Conservation (phyloP, 2,888 invertebrate genomes). For the Asteroscopus sphinx region DNA sequence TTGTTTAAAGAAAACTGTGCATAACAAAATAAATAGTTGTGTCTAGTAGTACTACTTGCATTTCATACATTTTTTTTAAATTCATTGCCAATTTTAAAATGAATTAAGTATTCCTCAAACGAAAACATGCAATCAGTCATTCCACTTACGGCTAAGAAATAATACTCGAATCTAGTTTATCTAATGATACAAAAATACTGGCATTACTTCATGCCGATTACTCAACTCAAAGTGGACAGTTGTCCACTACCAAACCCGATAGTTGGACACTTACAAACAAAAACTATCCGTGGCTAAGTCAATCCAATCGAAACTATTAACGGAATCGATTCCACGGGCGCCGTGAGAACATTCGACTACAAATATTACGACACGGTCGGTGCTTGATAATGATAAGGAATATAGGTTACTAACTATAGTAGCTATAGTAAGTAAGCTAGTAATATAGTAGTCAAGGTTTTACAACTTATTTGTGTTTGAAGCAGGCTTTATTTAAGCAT, state of each 20-base stretch:
- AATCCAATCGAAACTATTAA: slow-evolving; percentile 68
- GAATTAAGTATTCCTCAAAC: too few species aligned
- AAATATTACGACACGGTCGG: slow-evolving; percentile 68
- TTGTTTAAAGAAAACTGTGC: too few species aligned
- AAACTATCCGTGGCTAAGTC: slow-evolving; percentile 71
- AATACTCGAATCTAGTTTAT: too few species aligned
- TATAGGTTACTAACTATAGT: slow-evolving; percentile 64
- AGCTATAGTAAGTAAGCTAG: slow-evolving; percentile 4
- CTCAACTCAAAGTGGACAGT: slow-evolving; percentile 10
- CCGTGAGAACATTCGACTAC: slow-evolving; percentile 74
- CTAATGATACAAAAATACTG: too few species aligned
- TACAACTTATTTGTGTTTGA: slow-evolving; percentile 5
- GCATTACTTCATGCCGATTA: slow-evolving; percentile 5
- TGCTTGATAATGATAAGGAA: slow-evolving; percentile 72
- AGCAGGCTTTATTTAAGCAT: neutral
- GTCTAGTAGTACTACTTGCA: too few species aligned
- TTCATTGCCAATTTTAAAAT: too few species aligned
- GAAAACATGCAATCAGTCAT: too few species aligned
- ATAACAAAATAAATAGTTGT: too few species aligned
- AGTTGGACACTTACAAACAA: too few species aligned
- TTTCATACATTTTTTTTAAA: too few species aligned
- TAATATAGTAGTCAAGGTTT: slow-evolving; percentile 29
- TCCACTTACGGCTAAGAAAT: too few species aligned
- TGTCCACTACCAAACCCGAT: too few species aligned
- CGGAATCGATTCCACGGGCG: slow-evolving; percentile 64